Evolutionary conservation across 2,113 vertebrate genomes (phyloP).

Genomic region (Erpornis zantholeuca): DNA sequence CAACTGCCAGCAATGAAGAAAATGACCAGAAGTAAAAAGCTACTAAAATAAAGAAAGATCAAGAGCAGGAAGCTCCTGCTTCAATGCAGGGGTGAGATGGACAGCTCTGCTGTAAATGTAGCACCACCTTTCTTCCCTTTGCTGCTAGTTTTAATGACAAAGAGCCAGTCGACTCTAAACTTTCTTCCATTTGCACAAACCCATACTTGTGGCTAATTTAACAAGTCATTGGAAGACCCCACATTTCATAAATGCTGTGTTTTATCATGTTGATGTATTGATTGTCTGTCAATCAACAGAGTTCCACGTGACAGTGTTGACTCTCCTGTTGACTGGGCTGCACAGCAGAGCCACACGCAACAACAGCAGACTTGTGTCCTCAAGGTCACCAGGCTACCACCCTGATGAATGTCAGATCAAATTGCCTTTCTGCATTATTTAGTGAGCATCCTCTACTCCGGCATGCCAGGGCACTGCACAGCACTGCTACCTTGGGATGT

Average conservation of each 20-base stretch:
- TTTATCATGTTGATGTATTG: background rate
- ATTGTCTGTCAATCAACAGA: background rate
- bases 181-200: background rate
- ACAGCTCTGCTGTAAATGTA: background rate
- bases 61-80: background rate
- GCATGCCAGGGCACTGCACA: background rate
- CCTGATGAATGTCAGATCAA: slow-evolving; percentile 42
- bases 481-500: background rate
- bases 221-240: background rate
- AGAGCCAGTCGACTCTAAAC: background rate
- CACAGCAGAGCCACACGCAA: background rate
- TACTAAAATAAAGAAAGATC: background rate
- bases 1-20: background rate
- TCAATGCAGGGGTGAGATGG: background rate
- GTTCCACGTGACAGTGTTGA: background rate
- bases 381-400: slow-evolving; percentile 12
- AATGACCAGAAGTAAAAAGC: background rate
- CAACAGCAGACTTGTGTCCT: background rate
- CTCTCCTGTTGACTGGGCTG: background rate
- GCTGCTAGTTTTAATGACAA: background rate
- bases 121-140: background rate
- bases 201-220: background rate
- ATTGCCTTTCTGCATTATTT: slow-evolving; percentile 63
- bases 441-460: slow-evolving; percentile 24
- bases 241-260: background rate